phyloP scores from a whole-genome alignment of 64 coral and sea anemone genomes.

The Montipora efflorescens region DNA sequence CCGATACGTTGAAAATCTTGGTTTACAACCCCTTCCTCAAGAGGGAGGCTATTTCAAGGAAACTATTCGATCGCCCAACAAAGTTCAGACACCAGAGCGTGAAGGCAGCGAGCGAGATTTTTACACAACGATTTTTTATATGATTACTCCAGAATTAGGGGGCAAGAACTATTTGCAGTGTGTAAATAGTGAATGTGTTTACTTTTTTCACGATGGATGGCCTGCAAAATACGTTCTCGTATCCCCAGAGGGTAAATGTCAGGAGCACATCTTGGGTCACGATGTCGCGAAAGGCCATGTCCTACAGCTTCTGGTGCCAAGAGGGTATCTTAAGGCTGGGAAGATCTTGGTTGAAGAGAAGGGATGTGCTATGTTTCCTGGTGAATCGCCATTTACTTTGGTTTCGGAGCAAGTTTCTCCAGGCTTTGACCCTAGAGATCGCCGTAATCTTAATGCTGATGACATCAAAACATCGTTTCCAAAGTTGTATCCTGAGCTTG shows the following conservation, averaged over 20 bases:
- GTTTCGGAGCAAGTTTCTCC: constrained; percentile 76
- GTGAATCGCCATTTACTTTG: constrained; percentile 78
- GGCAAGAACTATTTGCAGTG: constrained; percentile 72
- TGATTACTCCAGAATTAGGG: constrained; percentile 68
- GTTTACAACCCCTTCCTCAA: constrained; percentile 38
- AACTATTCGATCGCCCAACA: constrained; percentile 59
- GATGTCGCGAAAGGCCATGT: constrained; percentile 66
- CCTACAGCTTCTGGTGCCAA: constrained; percentile 44
- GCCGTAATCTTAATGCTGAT: constrained; percentile 29
- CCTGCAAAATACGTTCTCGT: constrained; percentile 66
- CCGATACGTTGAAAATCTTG: not conserved
- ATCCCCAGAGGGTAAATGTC: constrained; percentile 54
- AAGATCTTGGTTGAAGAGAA: constrained; percentile 55
- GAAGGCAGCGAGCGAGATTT: constrained; percentile 53
- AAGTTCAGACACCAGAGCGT: not conserved
- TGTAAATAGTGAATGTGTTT: constrained; percentile 68
- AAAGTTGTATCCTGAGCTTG: constrained; percentile 17
- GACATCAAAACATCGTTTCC: constrained; percentile 52
- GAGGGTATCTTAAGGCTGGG: constrained; percentile 53
- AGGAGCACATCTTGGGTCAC: constrained; percentile 66
- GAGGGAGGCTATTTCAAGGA: constrained; percentile 83
- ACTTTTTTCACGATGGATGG: constrained; percentile 84
- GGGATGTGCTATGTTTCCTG: constrained; percentile 45
- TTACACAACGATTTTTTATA: constrained; percentile 73
- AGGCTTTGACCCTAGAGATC: constrained; percentile 81